Evolutionary conservation across 2,797 vertebrate species (phyloP).

Genomic region (Gallinago nigripennis): DNA sequence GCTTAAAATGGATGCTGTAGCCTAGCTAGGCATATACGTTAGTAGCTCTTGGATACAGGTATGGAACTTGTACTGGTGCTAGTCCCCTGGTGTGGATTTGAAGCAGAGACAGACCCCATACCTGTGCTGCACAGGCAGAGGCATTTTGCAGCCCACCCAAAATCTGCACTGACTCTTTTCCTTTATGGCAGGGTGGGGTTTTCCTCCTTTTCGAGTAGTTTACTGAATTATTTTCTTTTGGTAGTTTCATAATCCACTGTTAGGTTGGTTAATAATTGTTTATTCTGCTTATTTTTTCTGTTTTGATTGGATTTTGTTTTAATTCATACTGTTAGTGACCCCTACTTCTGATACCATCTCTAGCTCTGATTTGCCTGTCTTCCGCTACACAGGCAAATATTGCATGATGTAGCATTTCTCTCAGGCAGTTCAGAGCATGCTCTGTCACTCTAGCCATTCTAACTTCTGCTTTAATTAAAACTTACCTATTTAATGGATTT

Average conservation of each 20-base stretch:
- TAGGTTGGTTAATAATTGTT: background rate
- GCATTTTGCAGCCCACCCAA: background rate
- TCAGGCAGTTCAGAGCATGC: background rate
- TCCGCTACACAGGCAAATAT: background rate
- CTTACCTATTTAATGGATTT: background rate
- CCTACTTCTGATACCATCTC: background rate
- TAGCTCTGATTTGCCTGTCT: background rate
- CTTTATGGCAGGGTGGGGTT: background rate
- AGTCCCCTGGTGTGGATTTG: background rate
- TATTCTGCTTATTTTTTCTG: background rate
- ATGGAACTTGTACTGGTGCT: background rate
- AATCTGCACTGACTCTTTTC: background rate
- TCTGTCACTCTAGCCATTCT: background rate
- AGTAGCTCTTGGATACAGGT: background rate
- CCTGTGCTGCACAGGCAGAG: background rate
- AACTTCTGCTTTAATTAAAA: background rate
- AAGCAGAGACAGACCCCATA: background rate
- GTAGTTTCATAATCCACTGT: background rate
- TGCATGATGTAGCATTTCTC: conserved; percentile 48
- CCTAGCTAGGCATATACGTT: background rate
- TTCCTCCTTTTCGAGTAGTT: background rate
- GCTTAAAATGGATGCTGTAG: background rate
- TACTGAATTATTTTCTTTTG: background rate
- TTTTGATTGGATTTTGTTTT: background rate
- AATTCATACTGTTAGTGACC: background rate